Percentiles rank a stretch among this genome's conserved stretches.
Evolutionary conservation across 1,140 invertebrate genomes (phyloP).

Genomic region (Drosophila jambulina): DNA sequence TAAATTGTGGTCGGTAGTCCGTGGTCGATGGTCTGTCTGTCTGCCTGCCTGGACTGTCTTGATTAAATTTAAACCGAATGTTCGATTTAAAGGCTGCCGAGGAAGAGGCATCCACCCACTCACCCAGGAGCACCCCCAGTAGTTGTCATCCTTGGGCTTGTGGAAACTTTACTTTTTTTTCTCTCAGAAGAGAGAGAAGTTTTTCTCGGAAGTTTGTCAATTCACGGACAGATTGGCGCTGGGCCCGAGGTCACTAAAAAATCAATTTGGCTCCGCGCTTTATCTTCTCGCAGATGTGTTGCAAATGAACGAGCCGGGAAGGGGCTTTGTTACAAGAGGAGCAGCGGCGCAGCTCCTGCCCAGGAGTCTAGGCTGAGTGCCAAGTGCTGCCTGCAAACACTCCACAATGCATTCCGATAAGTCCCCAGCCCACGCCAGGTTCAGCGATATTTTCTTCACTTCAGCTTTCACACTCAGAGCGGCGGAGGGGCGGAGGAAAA

Average conservation of each 20-base stretch:
- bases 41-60: constrained; percentile 4
- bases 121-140: neutral
- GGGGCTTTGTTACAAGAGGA: constrained; percentile 11
- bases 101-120: neutral
- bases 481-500: neutral
- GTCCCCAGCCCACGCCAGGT: neutral
- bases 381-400: constrained; percentile 22
- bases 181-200: neutral
- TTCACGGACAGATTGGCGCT: constrained; percentile 25
- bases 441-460: constrained; percentile 26
- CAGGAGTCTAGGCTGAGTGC: constrained; percentile 13
- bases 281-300: constrained; percentile 14
- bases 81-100: constrained; percentile 56
- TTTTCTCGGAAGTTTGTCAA: constrained; percentile 16
- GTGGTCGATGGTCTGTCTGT: neutral
- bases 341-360: neutral
- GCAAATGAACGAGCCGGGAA: constrained; percentile 11
- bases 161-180: constrained; percentile 2
- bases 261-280: constrained; percentile 32
- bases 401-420: constrained; percentile 22
- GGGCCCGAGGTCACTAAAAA: constrained; percentile 29
- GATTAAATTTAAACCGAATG: constrained; percentile 51
- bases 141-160: constrained; percentile 17
- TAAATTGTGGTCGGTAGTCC: constrained; percentile 52
- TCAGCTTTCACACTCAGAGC: constrained; percentile 1